phyloP scores from a whole-genome alignment of 2,113 vertebrate species.

The Orientallactaga bullata region DNA sequence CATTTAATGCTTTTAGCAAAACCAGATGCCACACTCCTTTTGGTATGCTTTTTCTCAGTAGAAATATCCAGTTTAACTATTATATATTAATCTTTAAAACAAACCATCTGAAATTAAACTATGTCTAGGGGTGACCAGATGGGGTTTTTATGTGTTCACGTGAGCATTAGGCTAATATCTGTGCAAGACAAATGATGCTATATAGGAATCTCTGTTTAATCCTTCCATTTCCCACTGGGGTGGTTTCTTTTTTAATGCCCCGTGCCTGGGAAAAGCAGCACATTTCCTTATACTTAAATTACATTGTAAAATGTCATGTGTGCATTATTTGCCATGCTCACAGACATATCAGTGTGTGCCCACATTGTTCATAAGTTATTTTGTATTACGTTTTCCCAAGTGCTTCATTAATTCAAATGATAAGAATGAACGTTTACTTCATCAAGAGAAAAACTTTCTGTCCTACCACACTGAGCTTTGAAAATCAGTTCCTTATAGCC shows the following conservation, averaged over 20 bases:
- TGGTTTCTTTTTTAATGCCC: conserved; percentile 62
- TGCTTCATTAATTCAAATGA: background rate
- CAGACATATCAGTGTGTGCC: background rate
- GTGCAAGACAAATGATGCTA: conserved; percentile 44
- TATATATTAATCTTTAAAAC: conserved; percentile 77
- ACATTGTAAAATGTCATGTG: conserved; percentile 39
- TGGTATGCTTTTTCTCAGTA: conserved; percentile 48
- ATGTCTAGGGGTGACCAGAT: conserved; percentile 7
- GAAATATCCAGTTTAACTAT: conserved; percentile 63
- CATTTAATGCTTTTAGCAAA: conserved; percentile 72
- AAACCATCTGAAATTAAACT: conserved; percentile 63
- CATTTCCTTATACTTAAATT: conserved; percentile 39
- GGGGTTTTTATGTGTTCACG: conserved; percentile 58
- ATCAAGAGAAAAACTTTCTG: background rate
- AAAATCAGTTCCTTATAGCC: background rate
- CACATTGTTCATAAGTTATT: background rate
- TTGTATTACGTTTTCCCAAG: conserved; percentile 29
- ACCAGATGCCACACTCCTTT: conserved; percentile 61
- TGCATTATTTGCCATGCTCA: conserved; percentile 24
- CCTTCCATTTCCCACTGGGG: conserved; percentile 1
- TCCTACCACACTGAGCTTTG: conserved; percentile 19
- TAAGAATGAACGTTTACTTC: background rate
- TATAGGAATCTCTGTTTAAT: conserved; percentile 31
- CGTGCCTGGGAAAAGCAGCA: conserved; percentile 22
- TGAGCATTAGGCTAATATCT: conserved; percentile 49